Percentiles rank a stretch among this genome's conserved stretches.
phyloP scores from a whole-genome alignment of 2,888 invertebrate genomes.

The Reticulitermes lucifugus region DNA sequence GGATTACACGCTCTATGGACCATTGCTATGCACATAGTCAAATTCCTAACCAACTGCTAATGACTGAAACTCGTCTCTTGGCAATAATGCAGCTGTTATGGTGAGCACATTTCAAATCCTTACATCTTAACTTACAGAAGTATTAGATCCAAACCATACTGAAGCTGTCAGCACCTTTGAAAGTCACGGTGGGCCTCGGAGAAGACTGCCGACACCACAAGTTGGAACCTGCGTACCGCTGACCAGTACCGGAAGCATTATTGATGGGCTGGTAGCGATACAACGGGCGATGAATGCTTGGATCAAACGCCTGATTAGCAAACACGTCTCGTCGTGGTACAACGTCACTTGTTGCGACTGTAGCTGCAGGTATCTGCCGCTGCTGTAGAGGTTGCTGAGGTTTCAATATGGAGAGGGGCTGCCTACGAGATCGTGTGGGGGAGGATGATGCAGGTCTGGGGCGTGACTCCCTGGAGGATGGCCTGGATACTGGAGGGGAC shows the following conservation, averaged over 20 bases:
- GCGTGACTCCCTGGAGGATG: constrained; percentile 60
- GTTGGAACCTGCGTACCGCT: constrained; percentile 60
- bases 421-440: constrained; percentile 57
- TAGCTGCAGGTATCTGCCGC: constrained; percentile 49
- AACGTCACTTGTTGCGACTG: constrained; percentile 54
- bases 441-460: constrained; percentile 64
- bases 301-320: constrained; percentile 78
- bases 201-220: constrained; percentile 65
- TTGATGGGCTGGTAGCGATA: constrained; percentile 77
- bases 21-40: too few species aligned
- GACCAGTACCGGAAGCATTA: constrained; percentile 57
- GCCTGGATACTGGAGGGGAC: constrained; percentile 59
- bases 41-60: too few species aligned
- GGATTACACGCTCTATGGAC: too few species aligned
- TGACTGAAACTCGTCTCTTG: too few species aligned
- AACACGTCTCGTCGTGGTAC: constrained; percentile 65
- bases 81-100: too few species aligned
- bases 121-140: too few species aligned
- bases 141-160: too few species aligned
- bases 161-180: constrained; percentile 71
- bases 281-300: constrained; percentile 79
- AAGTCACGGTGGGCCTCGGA: constrained; percentile 74
- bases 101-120: too few species aligned
- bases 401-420: constrained; percentile 46
- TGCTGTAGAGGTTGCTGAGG: constrained; percentile 33